A percentile compares a stretch with the other conserved stretches of the same genome.
These are phyloP conservation scores for Synanthedon andrenaeformis DNA, from an alignment of 2,888 invertebrate genomes.

Conservation along the genomic window DNA sequence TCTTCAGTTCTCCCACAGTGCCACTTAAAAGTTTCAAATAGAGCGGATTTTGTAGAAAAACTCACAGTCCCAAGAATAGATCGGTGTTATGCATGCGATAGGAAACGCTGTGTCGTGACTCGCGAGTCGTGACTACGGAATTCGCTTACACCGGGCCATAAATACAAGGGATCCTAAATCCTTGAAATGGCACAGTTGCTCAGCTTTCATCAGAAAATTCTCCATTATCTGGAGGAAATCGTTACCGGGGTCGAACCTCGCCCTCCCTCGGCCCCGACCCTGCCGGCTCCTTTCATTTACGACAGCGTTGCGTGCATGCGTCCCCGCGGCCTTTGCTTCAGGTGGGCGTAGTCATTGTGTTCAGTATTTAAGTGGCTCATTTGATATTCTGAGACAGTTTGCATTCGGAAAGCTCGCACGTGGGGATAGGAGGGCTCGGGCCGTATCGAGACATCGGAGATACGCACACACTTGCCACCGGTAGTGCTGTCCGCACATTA, in stretches of 20 bases:
- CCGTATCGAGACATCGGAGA: slow-evolving; percentile 44
- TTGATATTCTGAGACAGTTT: slow-evolving; percentile 69
- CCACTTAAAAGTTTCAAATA: slow-evolving; percentile 28
- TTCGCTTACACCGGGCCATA: slow-evolving; percentile 47
- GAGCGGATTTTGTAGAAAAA: slow-evolving; percentile 2
- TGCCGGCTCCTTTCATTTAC: slow-evolving; percentile 55
- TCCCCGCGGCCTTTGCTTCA: slow-evolving; percentile 60
- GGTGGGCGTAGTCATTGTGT: slow-evolving; percentile 65
- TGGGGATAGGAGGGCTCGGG: slow-evolving; percentile 32
- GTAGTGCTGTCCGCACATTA: slow-evolving; percentile 10
- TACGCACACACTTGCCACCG: slow-evolving; percentile 24
- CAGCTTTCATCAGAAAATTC: slow-evolving; percentile 67
- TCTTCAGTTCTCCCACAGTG: slow-evolving; percentile 25
- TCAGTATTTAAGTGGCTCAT: slow-evolving; percentile 68
- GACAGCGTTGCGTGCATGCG: slow-evolving; percentile 63
- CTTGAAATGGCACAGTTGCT: slow-evolving; percentile 55
- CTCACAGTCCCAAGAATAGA: slow-evolving; percentile 11
- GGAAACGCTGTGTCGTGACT: slow-evolving; percentile 38
- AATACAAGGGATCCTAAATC: slow-evolving; percentile 57
- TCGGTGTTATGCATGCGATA: slow-evolving; percentile 42
- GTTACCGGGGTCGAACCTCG: slow-evolving; percentile 60
- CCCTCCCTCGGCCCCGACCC: slow-evolving; percentile 52
- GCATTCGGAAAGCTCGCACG: slow-evolving; percentile 59
- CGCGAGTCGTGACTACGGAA: slow-evolving; percentile 25
- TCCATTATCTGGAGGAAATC: slow-evolving; percentile 68